Evolutionary conservation across 2,888 invertebrate genomes (phyloP).

Genomic region (Drosophila mulleri): DNA sequence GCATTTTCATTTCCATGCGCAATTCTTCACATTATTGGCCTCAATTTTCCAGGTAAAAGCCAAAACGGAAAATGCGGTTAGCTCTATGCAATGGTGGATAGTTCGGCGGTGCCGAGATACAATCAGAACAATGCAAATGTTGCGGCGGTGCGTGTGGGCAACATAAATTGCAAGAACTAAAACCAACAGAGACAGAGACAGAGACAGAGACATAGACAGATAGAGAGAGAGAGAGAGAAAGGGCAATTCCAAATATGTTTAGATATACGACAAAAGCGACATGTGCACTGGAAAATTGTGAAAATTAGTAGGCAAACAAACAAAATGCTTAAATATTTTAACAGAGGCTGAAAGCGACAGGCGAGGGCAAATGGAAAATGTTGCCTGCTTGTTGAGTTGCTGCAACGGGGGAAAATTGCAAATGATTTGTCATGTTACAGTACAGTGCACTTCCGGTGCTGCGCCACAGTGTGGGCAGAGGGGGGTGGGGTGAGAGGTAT

Average conservation of each 20-base stretch:
- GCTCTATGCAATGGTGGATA: not conserved
- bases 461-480: not conserved
- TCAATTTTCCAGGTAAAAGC: slow-evolving; percentile 23
- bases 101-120: slow-evolving; percentile 20
- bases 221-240: not conserved
- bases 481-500: slow-evolving; percentile 20
- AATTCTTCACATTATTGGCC: slow-evolving; percentile 20
- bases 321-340: slow-evolving; percentile 69
- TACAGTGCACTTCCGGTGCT: slow-evolving; percentile 59
- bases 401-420: slow-evolving; percentile 51
- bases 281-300: slow-evolving; percentile 37
- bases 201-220: not conserved
- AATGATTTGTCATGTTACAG: slow-evolving; percentile 75
- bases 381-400: slow-evolving; percentile 19
- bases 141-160: slow-evolving; percentile 21
- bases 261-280: slow-evolving; percentile 20
- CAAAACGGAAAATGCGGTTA: slow-evolving; percentile 29
- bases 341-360: slow-evolving; percentile 4
- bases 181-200: slow-evolving; percentile 3
- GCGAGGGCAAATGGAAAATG: slow-evolving; percentile 43
- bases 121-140: slow-evolving; percentile 47
- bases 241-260: slow-evolving; percentile 23
- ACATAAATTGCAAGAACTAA: slow-evolving; percentile 20
- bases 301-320: slow-evolving; percentile 67
- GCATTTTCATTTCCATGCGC: slow-evolving; percentile 8